phyloP scores from a whole-genome alignment of 2,797 vertebrate genomes.

The Enteromius unitaeniatus region DNA sequence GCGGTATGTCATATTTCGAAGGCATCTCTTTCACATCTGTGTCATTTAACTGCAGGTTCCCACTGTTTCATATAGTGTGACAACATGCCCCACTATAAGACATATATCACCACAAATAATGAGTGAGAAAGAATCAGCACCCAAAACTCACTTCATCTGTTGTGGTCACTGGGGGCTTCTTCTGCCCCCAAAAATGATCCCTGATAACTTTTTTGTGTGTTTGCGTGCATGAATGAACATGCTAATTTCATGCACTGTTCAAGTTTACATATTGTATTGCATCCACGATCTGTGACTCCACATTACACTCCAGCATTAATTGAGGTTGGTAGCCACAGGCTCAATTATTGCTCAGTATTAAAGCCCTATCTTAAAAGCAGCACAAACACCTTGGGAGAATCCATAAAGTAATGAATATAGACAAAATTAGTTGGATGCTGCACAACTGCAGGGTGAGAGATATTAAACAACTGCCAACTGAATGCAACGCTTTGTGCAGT shows the following conservation, averaged over 20 bases:
- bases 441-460: background rate
- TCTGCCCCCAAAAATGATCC: constrained; percentile 66
- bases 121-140: background rate
- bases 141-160: constrained; percentile 20
- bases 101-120: background rate
- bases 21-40: background rate
- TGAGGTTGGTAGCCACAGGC: constrained; percentile 17
- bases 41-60: too few species aligned
- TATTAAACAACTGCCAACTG: background rate
- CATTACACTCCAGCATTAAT: constrained; percentile 12
- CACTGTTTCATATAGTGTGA: background rate
- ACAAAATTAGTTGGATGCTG: constrained; percentile 2
- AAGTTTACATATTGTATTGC: constrained; percentile 3
- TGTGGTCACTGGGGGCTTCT: constrained; percentile 72
- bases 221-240: constrained; percentile 18
- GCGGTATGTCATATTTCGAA: background rate
- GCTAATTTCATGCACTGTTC: constrained; percentile 19
- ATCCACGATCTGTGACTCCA: background rate
- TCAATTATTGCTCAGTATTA: constrained; percentile 24
- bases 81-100: background rate
- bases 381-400: constrained; percentile 24
- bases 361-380: constrained; percentile 20
- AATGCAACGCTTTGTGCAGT: background rate
- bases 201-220: background rate
- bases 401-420: constrained; percentile 1